These are phyloP conservation scores for Pocillopora meandrina DNA, from an alignment of 92 coral and sea anemone genomes.

Conservation along the genomic window DNA sequence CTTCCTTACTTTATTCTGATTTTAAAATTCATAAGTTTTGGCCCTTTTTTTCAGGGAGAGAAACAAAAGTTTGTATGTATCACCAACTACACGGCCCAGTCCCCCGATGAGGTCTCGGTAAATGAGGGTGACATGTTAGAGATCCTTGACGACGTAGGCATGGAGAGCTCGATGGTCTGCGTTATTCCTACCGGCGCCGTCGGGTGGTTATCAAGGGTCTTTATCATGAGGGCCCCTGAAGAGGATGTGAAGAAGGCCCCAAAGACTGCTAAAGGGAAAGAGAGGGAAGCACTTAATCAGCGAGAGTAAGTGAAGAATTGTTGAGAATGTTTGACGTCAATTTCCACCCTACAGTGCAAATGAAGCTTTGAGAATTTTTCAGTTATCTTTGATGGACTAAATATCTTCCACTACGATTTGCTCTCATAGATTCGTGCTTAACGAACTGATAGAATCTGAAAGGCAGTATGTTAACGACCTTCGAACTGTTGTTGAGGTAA, in stretches of 20 bases:
- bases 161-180: constrained; percentile 69
- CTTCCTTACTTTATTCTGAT: background rate
- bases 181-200: constrained; percentile 72
- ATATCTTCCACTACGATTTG: background rate
- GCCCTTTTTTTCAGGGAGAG: constrained; percentile 49
- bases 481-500: constrained; percentile 83
- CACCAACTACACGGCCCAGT: constrained; percentile 75
- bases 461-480: constrained; percentile 81
- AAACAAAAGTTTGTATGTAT: constrained; percentile 67
- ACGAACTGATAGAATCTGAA: constrained; percentile 85
- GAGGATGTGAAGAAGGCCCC: constrained; percentile 67
- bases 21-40: background rate
- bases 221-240: constrained; percentile 63
- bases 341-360: background rate
- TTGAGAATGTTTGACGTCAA: no score
- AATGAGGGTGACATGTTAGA: constrained; percentile 81
- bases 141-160: constrained; percentile 70
- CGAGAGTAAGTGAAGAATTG: constrained; percentile 74
- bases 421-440: constrained; percentile 63
- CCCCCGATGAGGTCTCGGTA: constrained; percentile 80
- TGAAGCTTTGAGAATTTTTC: background rate
- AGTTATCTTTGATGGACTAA: background rate
- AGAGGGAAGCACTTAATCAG: constrained; percentile 79
- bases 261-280: constrained; percentile 60
- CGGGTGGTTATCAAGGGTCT: constrained; percentile 85